Conservation (phyloP, 2,113 vertebrate genomes). For the Mungos mungo region DNA sequence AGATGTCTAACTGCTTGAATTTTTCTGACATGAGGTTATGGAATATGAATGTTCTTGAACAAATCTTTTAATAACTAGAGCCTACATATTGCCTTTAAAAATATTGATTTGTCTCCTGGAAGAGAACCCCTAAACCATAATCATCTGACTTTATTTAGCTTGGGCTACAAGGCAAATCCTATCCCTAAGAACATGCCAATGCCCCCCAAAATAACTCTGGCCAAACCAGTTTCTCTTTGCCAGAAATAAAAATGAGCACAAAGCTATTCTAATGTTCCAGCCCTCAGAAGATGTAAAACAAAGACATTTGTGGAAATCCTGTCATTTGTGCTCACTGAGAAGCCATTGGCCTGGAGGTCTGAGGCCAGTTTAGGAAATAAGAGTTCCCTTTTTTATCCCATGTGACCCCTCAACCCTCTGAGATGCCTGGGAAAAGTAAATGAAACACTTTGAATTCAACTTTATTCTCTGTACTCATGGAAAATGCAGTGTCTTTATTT, state of each 20-base stretch:
- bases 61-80: slow-evolving; percentile 72
- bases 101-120: slow-evolving; percentile 70
- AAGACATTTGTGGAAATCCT: slow-evolving; percentile 52
- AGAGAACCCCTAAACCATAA: slow-evolving; percentile 65
- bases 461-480: neutral
- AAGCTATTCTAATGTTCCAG: slow-evolving; percentile 44
- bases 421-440: neutral
- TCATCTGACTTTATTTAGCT: slow-evolving; percentile 61
- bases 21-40: slow-evolving; percentile 73
- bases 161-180: slow-evolving; percentile 68
- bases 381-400: neutral
- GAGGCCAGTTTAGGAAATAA: neutral
- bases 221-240: slow-evolving; percentile 63
- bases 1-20: slow-evolving; percentile 63
- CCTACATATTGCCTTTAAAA: slow-evolving; percentile 61
- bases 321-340: neutral
- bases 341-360: neutral
- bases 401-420: neutral
- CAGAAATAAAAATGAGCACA: slow-evolving; percentile 62
- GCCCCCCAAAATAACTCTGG: slow-evolving; percentile 49
- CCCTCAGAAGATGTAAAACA: slow-evolving; percentile 25
- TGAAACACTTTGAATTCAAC: neutral
- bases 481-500: neutral
- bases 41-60: slow-evolving; percentile 66
- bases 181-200: slow-evolving; percentile 50